A percentile compares a stretch with the other conserved stretches of the same genome.
These are phyloP conservation scores for Pomatostomus ruficeps DNA, from an alignment of 2,113 vertebrate genomes.

Conservation along the genomic window DNA sequence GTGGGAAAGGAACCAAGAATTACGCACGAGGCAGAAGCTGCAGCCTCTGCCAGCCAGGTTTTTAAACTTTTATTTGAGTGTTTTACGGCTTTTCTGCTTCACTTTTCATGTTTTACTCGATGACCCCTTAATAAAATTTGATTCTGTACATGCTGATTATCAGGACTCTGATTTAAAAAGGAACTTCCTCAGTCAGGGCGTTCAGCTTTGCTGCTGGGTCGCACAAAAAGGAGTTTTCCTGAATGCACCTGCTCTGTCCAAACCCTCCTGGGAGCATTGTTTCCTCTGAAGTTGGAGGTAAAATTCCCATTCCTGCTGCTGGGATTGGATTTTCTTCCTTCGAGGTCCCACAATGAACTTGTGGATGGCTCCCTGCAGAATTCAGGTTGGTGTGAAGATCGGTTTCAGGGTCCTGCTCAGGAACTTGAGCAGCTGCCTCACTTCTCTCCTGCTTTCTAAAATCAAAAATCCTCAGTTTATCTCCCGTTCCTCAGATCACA, in stretches of 20 bases:
- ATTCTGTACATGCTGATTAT: neutral
- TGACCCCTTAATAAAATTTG: neutral
- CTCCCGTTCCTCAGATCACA: neutral
- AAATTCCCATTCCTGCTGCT: neutral
- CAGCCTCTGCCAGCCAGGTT: neutral
- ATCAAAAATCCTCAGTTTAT: neutral
- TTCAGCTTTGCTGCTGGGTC: neutral
- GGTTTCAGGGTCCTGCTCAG: neutral
- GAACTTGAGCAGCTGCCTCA: neutral
- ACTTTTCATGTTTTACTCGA: neutral
- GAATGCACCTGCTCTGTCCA: neutral
- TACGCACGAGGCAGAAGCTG: neutral
- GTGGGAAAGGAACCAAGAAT: neutral
- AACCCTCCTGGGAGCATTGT: neutral
- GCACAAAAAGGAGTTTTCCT: neutral
- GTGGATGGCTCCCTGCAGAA: neutral
- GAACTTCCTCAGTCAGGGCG: neutral
- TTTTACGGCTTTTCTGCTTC: neutral
- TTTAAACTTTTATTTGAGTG: neutral
- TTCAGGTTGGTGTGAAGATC: neutral
- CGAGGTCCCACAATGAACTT: neutral
- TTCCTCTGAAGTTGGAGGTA: neutral
- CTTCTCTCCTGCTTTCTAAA: neutral
- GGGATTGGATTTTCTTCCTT: neutral
- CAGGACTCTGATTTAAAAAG: neutral